Conservation (phyloP, 2,888 invertebrate species). For the Monochamus alternatus region DNA sequence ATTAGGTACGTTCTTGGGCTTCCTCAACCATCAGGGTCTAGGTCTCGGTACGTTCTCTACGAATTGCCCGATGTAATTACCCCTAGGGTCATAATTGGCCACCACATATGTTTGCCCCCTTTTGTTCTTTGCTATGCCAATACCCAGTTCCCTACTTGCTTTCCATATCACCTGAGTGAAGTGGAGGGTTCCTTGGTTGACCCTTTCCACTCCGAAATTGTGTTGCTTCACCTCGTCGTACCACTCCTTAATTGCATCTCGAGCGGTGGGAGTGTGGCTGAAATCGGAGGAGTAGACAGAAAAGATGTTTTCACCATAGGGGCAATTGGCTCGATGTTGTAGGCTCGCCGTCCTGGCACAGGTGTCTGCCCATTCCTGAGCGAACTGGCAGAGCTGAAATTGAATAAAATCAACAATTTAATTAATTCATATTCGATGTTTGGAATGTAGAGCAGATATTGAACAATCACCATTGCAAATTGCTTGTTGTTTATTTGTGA, state of each 20-base stretch:
- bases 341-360: slow-evolving; percentile 78
- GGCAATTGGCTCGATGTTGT: slow-evolving; percentile 78
- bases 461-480: too few relatives aligned
- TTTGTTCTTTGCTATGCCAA: slow-evolving; percentile 81
- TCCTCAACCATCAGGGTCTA: slow-evolving; percentile 59
- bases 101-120: slow-evolving; percentile 89
- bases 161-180: slow-evolving; percentile 82
- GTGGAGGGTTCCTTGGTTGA: slow-evolving; percentile 68
- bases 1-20: slow-evolving; percentile 43
- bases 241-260: slow-evolving; percentile 75
- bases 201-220: slow-evolving; percentile 73
- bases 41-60: slow-evolving; percentile 79
- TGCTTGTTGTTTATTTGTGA: too few relatives aligned
- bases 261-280: slow-evolving; percentile 71
- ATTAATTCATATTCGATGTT: not conserved
- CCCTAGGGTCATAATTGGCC: slow-evolving; percentile 88
- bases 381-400: slow-evolving; percentile 75
- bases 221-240: slow-evolving; percentile 75
- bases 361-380: slow-evolving; percentile 82
- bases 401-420: too few relatives aligned
- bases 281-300: slow-evolving; percentile 74
- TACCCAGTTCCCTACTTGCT: slow-evolving; percentile 79
- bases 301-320: slow-evolving; percentile 78
- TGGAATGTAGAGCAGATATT: slow-evolving; percentile 58
- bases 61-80: slow-evolving; percentile 84